Percentiles rank a stretch among this genome's conserved stretches.
Conservation (phyloP, 2,113 vertebrate species). For the Sminthopsis crassicaudata region DNA sequence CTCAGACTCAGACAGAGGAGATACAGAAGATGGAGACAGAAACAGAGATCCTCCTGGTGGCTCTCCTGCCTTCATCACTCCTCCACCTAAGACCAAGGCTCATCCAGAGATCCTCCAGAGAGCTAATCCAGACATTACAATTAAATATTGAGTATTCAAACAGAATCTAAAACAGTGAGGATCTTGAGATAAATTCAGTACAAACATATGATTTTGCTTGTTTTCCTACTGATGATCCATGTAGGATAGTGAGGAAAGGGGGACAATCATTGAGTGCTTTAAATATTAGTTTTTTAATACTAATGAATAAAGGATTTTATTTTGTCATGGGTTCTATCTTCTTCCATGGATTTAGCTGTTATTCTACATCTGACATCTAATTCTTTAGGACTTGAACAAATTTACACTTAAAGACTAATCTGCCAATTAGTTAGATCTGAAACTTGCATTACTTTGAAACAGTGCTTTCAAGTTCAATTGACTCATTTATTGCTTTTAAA, state of each 20-base stretch:
- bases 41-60: no score
- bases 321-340: not conserved
- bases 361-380: not conserved
- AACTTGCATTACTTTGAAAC: not conserved
- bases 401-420: not conserved
- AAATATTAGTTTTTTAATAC: not conserved
- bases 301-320: not conserved
- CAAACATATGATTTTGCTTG: not conserved
- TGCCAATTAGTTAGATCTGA: not conserved
- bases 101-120: no score
- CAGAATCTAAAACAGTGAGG: not conserved
- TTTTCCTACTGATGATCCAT: not conserved
- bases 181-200: not conserved
- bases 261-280: not conserved
- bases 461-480: not conserved
- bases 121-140: no score
- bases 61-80: no score
- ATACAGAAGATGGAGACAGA: no score
- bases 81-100: no score
- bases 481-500: not conserved
- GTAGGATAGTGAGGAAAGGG: not conserved
- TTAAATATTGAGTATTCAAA: not conserved
- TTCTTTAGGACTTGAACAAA: not conserved
- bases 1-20: no score
- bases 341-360: not conserved